Evolutionary conservation across 2,113 vertebrate genomes (phyloP), one percentile per base, ranked within the genome.

Genomic region (Triplophysa dalaica): DNA sequence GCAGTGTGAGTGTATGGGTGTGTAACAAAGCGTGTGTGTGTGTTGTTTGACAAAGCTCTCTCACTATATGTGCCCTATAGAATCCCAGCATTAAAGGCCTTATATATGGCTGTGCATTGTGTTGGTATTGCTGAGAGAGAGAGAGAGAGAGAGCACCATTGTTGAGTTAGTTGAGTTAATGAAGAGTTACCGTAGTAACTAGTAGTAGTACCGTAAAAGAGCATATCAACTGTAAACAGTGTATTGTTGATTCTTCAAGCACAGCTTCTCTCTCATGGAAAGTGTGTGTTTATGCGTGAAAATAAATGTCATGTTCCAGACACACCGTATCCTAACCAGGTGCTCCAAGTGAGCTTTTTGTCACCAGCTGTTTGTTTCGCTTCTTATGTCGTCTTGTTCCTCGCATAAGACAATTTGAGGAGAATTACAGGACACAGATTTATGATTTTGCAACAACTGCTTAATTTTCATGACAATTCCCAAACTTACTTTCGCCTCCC

Each of bases 21-120:
- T 70, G 24, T 66, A 52, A 62, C 65, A 38, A 22, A 70, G 17
- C 63, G 22, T 76, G 66, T 85, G 78, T 85, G 78, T 84, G 79
- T 85, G 68, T 84, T 41, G 70, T 77, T 48, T 77, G 43, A 81
- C 12, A 60, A 19, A 21, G 70, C 52, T 85, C 78, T 62, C 83
- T 73, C 73, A 70, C 78, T 80, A 69, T 82, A 72, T 82, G 79
- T 78, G 65, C 80, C 70, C 26, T 19, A 50, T 72, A 72, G 61
- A 60, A 1, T 72, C 63, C 68, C 70, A 83, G 74, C 70, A 67
- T 82, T 90, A 93, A 65, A 94, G 94, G 94, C 94, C 93, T 90
- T 89, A 43, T 88, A 91, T 90, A 90, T 91, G 90, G 91, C 93
- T 93, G 90, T 94, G 65, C 45, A 54, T 54, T 58, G 73, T 8